phyloP scores from a whole-genome alignment of 2,113 vertebrate species.

The Ancistrus triradiatus region DNA sequence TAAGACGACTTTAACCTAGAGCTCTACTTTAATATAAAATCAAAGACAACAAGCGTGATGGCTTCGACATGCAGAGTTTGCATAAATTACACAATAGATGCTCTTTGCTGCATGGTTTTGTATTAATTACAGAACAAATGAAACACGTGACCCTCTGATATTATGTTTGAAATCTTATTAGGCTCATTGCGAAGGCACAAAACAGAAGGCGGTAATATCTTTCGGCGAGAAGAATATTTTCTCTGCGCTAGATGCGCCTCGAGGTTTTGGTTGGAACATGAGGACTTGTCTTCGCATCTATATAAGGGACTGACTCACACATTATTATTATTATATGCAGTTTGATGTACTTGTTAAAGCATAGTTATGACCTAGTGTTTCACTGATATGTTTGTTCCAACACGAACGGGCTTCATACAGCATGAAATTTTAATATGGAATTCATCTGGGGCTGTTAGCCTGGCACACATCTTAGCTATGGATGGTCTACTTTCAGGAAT shows the following conservation, averaged over 20 bases:
- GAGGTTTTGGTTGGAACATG: not conserved
- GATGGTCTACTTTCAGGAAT: not conserved
- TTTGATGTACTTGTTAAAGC: not conserved
- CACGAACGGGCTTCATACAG: not conserved
- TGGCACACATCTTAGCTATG: not conserved
- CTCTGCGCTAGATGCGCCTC: not conserved
- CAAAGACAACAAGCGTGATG: constrained; percentile 17
- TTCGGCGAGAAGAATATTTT: not conserved
- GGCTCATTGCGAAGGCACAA: not conserved
- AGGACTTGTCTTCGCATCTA: not conserved
- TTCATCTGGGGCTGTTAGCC: not conserved
- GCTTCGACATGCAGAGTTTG: not conserved
- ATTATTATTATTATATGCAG: not conserved
- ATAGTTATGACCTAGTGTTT: not conserved
- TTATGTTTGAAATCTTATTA: too few relatives aligned
- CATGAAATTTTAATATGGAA: not conserved
- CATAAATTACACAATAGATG: constrained; percentile 1
- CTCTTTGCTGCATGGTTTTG: not conserved
- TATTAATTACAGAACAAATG: not conserved
- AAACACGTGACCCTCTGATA: not conserved
- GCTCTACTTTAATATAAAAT: constrained; percentile 20
- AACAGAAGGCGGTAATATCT: not conserved
- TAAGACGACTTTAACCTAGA: constrained; percentile 8
- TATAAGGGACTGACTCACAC: not conserved
- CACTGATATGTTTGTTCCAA: not conserved